Conservation (phyloP, 2,797 vertebrate species). For the Eulemur mongoz region DNA sequence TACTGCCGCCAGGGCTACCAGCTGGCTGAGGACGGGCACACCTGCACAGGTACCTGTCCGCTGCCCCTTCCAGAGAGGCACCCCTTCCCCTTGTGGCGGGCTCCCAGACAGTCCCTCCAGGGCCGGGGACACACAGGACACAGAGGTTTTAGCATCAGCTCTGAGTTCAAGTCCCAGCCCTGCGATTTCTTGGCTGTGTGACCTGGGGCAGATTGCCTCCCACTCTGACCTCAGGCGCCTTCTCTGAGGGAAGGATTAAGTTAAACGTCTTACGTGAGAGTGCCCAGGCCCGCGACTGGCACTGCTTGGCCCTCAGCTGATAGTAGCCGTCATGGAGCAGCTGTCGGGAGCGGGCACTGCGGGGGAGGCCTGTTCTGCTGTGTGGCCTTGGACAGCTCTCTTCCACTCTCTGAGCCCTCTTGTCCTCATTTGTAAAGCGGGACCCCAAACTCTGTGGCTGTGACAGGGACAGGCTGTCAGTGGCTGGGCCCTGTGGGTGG, state of each 20-base stretch:
- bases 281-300: no score
- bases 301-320: not conserved
- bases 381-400: not conserved
- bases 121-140: rapidly evolving
- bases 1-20: conserved; percentile 96
- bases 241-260: not conserved
- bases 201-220: not conserved
- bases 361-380: not conserved
- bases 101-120: not conserved
- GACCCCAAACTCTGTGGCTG: not conserved
- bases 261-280: rapidly evolving
- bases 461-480: rapidly evolving
- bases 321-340: rapidly evolving
- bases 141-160: rapidly evolving
- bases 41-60: conserved; percentile 90
- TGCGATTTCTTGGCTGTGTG: rapidly evolving
- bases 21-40: conserved; percentile 94
- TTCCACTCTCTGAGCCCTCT: not conserved
- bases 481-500: not conserved
- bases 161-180: not conserved
- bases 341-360: rapidly evolving
- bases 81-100: rapidly evolving
- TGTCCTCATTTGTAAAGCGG: not conserved
- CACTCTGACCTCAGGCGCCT: not conserved
- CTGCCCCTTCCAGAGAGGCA: not conserved